These are phyloP conservation scores for Drosophila orosa DNA, from an alignment of 1,140 invertebrate species.

Conservation along the genomic window DNA sequence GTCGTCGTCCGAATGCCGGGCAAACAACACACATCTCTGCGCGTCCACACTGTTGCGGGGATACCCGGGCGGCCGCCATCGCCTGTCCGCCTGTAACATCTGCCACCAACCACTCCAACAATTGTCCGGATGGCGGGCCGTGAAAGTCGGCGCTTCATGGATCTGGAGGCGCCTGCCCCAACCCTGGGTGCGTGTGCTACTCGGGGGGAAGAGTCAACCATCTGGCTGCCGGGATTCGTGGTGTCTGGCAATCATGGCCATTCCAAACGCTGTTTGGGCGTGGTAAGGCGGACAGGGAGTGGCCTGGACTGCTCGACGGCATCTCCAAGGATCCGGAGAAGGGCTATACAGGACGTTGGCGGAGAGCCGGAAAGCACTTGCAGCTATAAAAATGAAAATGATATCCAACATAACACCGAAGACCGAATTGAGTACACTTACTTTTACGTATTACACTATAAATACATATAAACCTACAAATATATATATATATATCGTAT, in stretches of 20 bases:
- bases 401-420: slow-evolving; percentile 54
- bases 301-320: slow-evolving; percentile 1
- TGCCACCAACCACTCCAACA: slow-evolving; percentile 42
- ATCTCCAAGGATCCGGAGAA: not conserved
- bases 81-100: slow-evolving; percentile 34
- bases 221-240: slow-evolving; percentile 27
- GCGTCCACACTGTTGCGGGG: not conserved
- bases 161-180: slow-evolving; percentile 21
- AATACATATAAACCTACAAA: slow-evolving; percentile 38
- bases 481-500: slow-evolving; percentile 36
- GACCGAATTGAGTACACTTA: slow-evolving; percentile 69
- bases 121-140: slow-evolving; percentile 12
- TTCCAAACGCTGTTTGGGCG: slow-evolving; percentile 10
- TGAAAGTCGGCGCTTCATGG: slow-evolving; percentile 3
- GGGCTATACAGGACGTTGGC: not conserved
- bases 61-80: slow-evolving; percentile 6
- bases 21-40: too few relatives aligned
- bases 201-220: slow-evolving; percentile 9
- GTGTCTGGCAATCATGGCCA: slow-evolving; percentile 4
- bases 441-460: slow-evolving; percentile 47
- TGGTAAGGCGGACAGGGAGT: slow-evolving; percentile 29
- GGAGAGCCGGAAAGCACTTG: not conserved
- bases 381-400: slow-evolving; percentile 19
- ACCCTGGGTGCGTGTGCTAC: not conserved
- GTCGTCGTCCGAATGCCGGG: not conserved